Conservation (phyloP, 2,888 invertebrate genomes). For the Melanotus villosus region DNA sequence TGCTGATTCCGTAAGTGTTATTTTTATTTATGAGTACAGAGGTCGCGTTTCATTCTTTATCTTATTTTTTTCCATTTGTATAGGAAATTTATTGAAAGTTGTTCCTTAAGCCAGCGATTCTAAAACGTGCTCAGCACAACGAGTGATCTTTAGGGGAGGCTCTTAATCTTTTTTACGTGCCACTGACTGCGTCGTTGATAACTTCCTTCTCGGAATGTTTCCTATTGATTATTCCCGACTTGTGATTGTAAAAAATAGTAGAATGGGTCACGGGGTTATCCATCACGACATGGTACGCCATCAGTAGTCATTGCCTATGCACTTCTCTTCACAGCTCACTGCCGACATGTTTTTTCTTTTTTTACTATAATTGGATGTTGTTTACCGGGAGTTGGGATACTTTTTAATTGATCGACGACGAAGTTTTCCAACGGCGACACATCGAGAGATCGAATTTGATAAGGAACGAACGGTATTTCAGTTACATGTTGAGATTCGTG, state of each 20-base stretch:
- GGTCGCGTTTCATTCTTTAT: background rate
- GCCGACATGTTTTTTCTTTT: slow-evolving; percentile 11
- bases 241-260: slow-evolving; percentile 36
- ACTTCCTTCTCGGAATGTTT: slow-evolving; percentile 38
- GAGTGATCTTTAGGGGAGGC: slow-evolving; percentile 18
- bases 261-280: slow-evolving; percentile 40
- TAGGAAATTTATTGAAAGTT: slow-evolving; percentile 19
- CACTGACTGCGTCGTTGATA: slow-evolving; percentile 33
- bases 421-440: background rate
- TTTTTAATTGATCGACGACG: background rate
- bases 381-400: background rate
- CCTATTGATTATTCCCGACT: slow-evolving; percentile 34
- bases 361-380: slow-evolving; percentile 17
- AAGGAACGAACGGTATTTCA: slow-evolving; percentile 4
- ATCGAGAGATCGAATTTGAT: slow-evolving; percentile 7
- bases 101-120: slow-evolving; percentile 17
- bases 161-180: slow-evolving; percentile 45
- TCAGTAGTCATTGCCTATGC: slow-evolving; percentile 26
- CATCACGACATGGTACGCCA: slow-evolving; percentile 34
- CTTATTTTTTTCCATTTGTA: slow-evolving; percentile 13
- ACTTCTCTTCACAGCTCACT: slow-evolving; percentile 27
- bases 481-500: background rate
- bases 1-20: slow-evolving; percentile 31
- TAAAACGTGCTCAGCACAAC: slow-evolving; percentile 28
- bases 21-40: slow-evolving; percentile 30